A percentile compares a stretch with the other conserved stretches of the same genome.
phyloP scores from a whole-genome alignment of 2,797 vertebrate species.

The Acestrorhynchus altus region DNA sequence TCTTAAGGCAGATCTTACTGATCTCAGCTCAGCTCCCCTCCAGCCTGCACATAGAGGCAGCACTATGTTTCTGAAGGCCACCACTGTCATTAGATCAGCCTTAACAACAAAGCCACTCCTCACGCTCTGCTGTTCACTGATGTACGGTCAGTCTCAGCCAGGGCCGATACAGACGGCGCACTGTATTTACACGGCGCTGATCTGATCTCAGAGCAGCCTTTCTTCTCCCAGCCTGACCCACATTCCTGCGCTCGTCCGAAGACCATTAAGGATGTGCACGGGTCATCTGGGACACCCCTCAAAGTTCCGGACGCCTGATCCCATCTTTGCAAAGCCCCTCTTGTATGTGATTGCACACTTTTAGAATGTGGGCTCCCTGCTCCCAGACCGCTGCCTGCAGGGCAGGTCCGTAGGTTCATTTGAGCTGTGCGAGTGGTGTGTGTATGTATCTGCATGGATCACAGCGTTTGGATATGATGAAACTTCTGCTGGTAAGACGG shows the following conservation, averaged over 20 bases:
- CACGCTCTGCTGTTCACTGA: background rate
- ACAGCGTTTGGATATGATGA: constrained; percentile 23
- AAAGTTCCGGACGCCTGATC: constrained; percentile 25
- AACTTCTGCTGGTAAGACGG: constrained; percentile 39
- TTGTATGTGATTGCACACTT: background rate
- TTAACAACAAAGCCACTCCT: constrained; percentile 20
- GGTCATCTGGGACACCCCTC: constrained; percentile 34
- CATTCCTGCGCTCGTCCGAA: constrained; percentile 45
- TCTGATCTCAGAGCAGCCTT: constrained; percentile 49
- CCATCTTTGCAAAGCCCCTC: constrained; percentile 12
- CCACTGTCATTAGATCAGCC: constrained; percentile 41
- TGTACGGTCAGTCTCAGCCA: constrained; percentile 9
- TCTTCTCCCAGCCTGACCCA: constrained; percentile 31
- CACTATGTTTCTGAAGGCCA: constrained; percentile 28
- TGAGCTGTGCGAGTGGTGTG: constrained; percentile 6
- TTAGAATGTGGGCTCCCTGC: background rate
- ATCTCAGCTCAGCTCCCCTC: constrained; percentile 42
- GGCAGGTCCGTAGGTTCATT: background rate
- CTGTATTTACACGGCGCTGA: constrained; percentile 28
- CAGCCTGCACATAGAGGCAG: constrained; percentile 27
- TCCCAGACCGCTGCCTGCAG: background rate
- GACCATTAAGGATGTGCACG: constrained; percentile 39
- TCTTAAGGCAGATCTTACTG: background rate
- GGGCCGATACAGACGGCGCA: constrained; percentile 34
- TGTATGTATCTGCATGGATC: constrained; percentile 27